phyloP scores from a whole-genome alignment of 2,888 invertebrate genomes.

The Cyclophora punctaria region DNA sequence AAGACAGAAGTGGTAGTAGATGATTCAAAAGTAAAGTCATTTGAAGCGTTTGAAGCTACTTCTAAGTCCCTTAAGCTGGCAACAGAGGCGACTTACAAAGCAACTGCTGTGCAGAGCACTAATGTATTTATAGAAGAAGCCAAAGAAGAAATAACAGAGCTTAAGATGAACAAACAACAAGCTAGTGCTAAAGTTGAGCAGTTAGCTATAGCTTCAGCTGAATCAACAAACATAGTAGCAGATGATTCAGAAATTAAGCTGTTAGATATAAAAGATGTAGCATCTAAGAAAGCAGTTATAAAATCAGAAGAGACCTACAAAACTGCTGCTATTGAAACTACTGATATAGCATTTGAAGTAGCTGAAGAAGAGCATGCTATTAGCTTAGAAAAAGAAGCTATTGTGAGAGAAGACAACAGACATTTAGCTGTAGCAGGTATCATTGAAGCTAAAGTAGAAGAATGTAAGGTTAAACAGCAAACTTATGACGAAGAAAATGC shows the following conservation, averaged over 20 bases:
- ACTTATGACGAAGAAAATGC: slow-evolving; percentile 16
- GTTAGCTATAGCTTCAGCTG: slow-evolving; percentile 18
- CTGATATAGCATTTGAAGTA: slow-evolving; percentile 14
- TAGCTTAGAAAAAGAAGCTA: slow-evolving; percentile 8
- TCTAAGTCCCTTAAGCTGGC: slow-evolving; percentile 22
- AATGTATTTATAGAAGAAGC: slow-evolving; percentile 19
- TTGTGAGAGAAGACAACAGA: slow-evolving; percentile 9
- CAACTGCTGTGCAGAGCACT: slow-evolving; percentile 11
- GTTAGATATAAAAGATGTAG: slow-evolving; percentile 11
- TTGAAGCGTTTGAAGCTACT: slow-evolving; percentile 23
- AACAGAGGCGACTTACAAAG: slow-evolving; percentile 20
- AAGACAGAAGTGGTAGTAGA: slow-evolving; percentile 21
- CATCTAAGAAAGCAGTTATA: slow-evolving; percentile 12
- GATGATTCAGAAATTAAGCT: slow-evolving; percentile 17
- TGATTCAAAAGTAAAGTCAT: slow-evolving; percentile 19
- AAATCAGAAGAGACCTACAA: slow-evolving; percentile 16
- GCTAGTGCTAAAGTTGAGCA: slow-evolving; percentile 17
- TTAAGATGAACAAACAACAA: slow-evolving; percentile 9
- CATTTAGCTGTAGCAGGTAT: slow-evolving; percentile 16
- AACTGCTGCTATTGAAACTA: slow-evolving; percentile 13
- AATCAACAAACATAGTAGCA: slow-evolving; percentile 15
- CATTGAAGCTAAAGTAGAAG: slow-evolving; percentile 14
- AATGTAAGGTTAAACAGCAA: slow-evolving; percentile 11
- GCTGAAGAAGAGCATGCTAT: slow-evolving; percentile 12
- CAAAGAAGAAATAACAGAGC: slow-evolving; percentile 16